Percentiles rank a stretch among this genome's conserved stretches.
Conservation (phyloP, 2,888 invertebrate genomes). For the Caenorhabditis sp. region DNA sequence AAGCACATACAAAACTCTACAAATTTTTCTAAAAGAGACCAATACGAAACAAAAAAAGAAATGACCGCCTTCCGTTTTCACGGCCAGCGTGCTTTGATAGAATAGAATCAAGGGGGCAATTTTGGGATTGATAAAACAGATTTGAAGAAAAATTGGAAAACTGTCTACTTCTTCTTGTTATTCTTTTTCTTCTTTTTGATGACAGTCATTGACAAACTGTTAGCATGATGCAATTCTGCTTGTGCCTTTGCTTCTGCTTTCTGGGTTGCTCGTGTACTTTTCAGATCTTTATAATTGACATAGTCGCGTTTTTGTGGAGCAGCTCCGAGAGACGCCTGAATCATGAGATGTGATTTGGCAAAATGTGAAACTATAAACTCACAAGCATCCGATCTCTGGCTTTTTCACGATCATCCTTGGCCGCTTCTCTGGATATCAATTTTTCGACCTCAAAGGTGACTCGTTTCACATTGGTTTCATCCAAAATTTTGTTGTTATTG, state of each 20-base stretch:
- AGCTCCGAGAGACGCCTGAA: constrained; percentile 50
- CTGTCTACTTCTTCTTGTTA: constrained; percentile 14
- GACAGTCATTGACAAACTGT: constrained; percentile 16
- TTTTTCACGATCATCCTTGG: constrained; percentile 36
- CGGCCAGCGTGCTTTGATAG: constrained; percentile 32
- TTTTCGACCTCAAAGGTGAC: constrained; percentile 58
- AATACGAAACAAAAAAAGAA: constrained; percentile 8
- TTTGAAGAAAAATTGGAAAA: constrained; percentile 5
- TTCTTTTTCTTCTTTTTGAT: constrained; percentile 29
- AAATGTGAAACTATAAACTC: not conserved
- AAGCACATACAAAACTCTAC: constrained; percentile 5
- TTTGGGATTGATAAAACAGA: constrained; percentile 32
- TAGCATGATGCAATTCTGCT: constrained; percentile 30
- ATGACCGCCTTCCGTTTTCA: constrained; percentile 40
- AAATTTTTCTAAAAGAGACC: constrained; percentile 9
- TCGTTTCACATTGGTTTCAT: constrained; percentile 49
- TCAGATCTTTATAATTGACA: constrained; percentile 54
- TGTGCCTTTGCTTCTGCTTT: constrained; percentile 33
- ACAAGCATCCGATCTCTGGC: constrained; percentile 46
- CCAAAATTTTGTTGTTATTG: constrained; percentile 38
- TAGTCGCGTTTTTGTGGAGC: constrained; percentile 43
- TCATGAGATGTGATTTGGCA: not conserved
- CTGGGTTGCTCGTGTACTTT: constrained; percentile 29
- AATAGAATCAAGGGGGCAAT: not conserved
- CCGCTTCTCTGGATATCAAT: constrained; percentile 40